These are phyloP conservation scores for Jacana jacana DNA, from an alignment of 2,113 vertebrate species.

Conservation along the genomic window DNA sequence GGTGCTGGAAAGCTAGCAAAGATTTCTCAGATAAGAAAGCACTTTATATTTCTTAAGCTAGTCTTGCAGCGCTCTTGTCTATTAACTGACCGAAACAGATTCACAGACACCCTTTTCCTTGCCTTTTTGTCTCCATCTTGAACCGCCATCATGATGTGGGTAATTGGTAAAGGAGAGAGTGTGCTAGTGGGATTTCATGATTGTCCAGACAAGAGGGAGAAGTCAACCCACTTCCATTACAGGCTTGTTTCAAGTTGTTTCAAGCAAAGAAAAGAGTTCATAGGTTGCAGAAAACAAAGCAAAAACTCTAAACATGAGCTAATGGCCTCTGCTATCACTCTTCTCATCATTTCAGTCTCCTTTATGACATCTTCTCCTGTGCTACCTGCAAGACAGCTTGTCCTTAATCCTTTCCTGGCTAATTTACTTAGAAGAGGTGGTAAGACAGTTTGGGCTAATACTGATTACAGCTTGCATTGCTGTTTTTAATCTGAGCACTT, in stretches of 20 bases:
- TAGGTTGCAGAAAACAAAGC: not conserved
- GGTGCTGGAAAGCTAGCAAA: not conserved
- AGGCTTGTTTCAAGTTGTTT: not conserved
- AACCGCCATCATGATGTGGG: not conserved
- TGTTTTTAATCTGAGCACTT: not conserved
- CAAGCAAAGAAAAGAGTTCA: not conserved
- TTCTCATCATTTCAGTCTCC: not conserved
- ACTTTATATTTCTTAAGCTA: not conserved
- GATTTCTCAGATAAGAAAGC: not conserved
- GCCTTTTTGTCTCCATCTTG: not conserved
- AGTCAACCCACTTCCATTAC: not conserved
- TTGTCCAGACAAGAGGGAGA: not conserved
- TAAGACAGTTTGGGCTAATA: not conserved
- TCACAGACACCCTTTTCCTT: not conserved
- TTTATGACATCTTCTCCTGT: not conserved
- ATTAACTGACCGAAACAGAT: not conserved
- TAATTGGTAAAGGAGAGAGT: not conserved
- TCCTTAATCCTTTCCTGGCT: not conserved
- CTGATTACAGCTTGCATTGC: too few relatives aligned
- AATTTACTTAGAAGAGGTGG: not conserved
- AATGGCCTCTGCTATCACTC: not conserved
- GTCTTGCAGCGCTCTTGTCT: not conserved
- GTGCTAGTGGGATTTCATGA: not conserved
- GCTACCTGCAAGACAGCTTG: not conserved
- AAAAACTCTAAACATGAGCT: not conserved